Conservation (phyloP, 2,888 invertebrate species). For the Papilio demoleus region DNA sequence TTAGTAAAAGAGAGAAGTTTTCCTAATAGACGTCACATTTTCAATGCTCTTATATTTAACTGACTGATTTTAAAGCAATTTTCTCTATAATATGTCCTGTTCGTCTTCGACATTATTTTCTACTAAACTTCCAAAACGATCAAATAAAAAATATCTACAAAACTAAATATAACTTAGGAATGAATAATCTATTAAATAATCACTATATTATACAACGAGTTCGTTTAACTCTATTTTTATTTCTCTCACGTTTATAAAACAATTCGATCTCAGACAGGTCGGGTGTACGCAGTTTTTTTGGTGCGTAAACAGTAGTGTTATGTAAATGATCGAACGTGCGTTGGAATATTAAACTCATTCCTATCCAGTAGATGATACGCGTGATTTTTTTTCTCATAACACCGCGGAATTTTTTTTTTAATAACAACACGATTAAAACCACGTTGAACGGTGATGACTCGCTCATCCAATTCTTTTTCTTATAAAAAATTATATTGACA, state of each 20-base stretch:
- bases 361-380: not conserved
- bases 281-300: constrained; percentile 28
- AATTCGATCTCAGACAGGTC: constrained; percentile 21
- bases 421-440: not conserved
- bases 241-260: constrained; percentile 35
- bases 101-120: too few species aligned
- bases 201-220: not conserved
- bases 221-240: constrained; percentile 32
- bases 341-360: constrained; percentile 28
- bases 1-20: not conserved
- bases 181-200: too few species aligned
- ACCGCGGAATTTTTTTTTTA: not conserved
- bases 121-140: too few species aligned
- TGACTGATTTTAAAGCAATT: too few species aligned
- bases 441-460: not conserved
- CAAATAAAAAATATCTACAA: too few species aligned
- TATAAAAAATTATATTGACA: not conserved
- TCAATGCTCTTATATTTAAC: too few species aligned
- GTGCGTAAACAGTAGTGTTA: constrained; percentile 38
- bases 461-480: not conserved
- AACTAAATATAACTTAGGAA: too few species aligned
- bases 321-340: constrained; percentile 32
- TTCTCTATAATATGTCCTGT: too few species aligned
- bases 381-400: constrained; percentile 15
- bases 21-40: too few species aligned